Conservation (phyloP, 2,797 vertebrate genomes). For the Amphiprion clarkii region DNA sequence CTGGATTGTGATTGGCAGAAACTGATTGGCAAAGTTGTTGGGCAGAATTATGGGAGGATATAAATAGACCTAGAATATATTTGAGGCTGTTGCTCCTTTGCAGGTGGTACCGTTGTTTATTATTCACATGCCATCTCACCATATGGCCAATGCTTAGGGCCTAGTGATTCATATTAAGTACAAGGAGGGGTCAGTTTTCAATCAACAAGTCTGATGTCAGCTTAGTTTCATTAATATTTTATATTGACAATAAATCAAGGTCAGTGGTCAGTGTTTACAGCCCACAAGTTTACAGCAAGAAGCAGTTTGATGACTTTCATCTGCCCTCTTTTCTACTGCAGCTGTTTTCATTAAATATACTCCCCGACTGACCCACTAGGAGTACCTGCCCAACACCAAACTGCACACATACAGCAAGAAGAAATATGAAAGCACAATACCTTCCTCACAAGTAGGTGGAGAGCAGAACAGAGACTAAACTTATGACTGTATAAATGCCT, state of each 20-base stretch:
- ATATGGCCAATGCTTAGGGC: neutral
- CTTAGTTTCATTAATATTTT: slow-evolving; percentile 8
- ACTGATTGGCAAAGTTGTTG: slow-evolving; percentile 58
- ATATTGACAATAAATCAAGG: neutral
- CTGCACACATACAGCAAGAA: too few species aligned
- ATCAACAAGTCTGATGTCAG: slow-evolving; percentile 7
- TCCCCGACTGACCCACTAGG: too few species aligned
- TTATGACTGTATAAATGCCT: neutral
- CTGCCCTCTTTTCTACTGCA: slow-evolving; percentile 13
- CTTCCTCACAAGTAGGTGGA: neutral
- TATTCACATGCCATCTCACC: slow-evolving; percentile 20
- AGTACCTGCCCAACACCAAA: neutral
- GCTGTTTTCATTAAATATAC: slow-evolving; percentile 19
- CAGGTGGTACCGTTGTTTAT: slow-evolving; percentile 18
- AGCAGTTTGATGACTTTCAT: neutral
- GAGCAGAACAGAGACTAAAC: neutral
- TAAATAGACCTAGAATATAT: slow-evolving; percentile 48
- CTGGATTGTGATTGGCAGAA: slow-evolving; percentile 53
- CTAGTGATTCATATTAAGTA: slow-evolving; percentile 18
- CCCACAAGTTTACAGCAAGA: neutral
- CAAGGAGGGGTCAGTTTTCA: slow-evolving; percentile 2
- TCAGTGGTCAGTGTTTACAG: neutral
- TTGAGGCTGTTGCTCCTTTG: slow-evolving; percentile 27
- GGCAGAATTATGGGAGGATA: slow-evolving; percentile 53
- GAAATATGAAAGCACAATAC: too few species aligned